Base-by-base conservation (phyloP, 2,888 invertebrate genomes). In the Stenoptilia bipunctidactyla region DNA sequence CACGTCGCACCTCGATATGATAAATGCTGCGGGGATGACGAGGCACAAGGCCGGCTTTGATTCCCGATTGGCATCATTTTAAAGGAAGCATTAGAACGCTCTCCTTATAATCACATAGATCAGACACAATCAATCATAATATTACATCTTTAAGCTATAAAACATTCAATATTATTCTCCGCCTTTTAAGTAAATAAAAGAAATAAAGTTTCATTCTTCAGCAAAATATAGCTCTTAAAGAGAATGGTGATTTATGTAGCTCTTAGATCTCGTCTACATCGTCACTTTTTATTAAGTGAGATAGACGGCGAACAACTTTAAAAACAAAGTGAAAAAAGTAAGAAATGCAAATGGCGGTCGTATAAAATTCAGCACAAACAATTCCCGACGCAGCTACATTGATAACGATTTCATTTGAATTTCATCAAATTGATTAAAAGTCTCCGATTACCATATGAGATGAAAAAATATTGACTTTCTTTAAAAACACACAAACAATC, bases 401-500 rank as follows among this genome's bases (percentile, higher is more conserved):
- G 6, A 10, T 30, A 12, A 30, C 30, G 30, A n/a, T 12, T 35
- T 33, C 34, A 41, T 56, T 73, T 70, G 52, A 69, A 67, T 70
- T 75, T 68, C 70, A 74, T 63, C 68, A 60, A 60, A 62, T 66
- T 73, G 73, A 76, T 77, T 73, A 72, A 70, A 62, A 58, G 56
- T 59, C 64, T 55, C 51, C 49, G 58, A 73, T 79, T 74, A 66
- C 64, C 70, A 76, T 71, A 65, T 49, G 44, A 53, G 36, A 36
- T 15, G 15, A 38, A 34, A 39, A 47, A 45, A 55, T 51, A 53
- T 54, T 48, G 59, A 63, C 51, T 57, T 61, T 71, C 66, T 58
- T 66, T 73, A 67, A 76, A 82, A 80, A 76, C 74, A 79, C 64
- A 80, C 79, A 80, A 77, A 80, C 75, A 77, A 79, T 73, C 66